A percentile compares a stretch with the other conserved stretches of the same genome.
Evolutionary conservation across 2,888 invertebrate genomes (phyloP).

Genomic region (Tinea semifulvella): DNA sequence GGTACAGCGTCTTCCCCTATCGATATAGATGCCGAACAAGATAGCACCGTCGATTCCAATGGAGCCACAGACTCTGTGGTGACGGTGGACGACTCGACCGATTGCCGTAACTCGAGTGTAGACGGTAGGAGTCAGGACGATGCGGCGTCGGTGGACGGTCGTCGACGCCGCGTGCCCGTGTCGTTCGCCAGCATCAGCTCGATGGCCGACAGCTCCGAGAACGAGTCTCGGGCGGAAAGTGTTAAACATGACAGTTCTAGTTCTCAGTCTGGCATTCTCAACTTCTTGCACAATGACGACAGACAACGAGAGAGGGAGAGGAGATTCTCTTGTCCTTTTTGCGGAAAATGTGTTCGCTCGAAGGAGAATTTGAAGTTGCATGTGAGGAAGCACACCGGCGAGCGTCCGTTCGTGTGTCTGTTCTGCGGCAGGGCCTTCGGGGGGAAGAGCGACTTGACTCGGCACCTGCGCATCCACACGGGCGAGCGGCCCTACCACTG

Average conservation of each 20-base stretch:
- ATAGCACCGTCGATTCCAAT: constrained; percentile 78
- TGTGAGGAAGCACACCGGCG: constrained; percentile 86
- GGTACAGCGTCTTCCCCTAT: constrained; percentile 54
- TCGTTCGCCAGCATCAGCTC: constrained; percentile 64
- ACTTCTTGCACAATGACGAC: constrained; percentile 70
- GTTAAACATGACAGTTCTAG: constrained; percentile 63
- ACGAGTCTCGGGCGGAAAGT: constrained; percentile 51
- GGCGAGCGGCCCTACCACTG: constrained; percentile 91
- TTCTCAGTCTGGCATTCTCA: constrained; percentile 65
- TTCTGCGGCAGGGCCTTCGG: constrained; percentile 91
- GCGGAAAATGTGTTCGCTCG: constrained; percentile 88
- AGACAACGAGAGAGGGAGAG: constrained; percentile 72
- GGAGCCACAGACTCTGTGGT: constrained; percentile 57
- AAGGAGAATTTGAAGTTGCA: constrained; percentile 90
- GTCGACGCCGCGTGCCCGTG: constrained; percentile 40
- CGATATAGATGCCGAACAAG: constrained; percentile 70
- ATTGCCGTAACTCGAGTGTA: constrained; percentile 49
- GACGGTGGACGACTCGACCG: constrained; percentile 55
- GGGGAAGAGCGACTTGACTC: constrained; percentile 86
- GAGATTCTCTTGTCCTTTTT: constrained; percentile 88
- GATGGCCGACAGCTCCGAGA: constrained; percentile 62
- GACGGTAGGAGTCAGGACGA: constrained; percentile 47
- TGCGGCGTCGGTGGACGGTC: constrained; percentile 33
- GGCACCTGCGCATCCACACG: constrained; percentile 87
- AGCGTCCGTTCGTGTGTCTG: constrained; percentile 89